Percentiles rank a stretch among this genome's conserved stretches.
These are phyloP conservation scores for Limonius californicus DNA, from an alignment of 1,140 invertebrate genomes.

Conservation along the genomic window DNA sequence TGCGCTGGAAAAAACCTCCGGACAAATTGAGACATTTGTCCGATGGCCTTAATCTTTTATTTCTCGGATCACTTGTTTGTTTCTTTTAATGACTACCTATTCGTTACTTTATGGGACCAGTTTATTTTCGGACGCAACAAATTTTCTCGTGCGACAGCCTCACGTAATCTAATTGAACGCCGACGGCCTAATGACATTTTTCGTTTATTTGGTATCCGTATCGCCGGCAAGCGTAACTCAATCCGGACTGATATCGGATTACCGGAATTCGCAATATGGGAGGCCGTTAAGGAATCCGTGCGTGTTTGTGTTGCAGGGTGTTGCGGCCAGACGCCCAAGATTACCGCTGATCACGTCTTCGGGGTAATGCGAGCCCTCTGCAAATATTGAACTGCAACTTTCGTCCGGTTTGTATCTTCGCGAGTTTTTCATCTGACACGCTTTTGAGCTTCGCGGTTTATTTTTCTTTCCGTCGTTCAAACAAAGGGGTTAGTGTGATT, in stretches of 20 bases:
- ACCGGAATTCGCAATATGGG: conserved; percentile 42
- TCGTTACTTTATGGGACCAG: conserved; percentile 2
- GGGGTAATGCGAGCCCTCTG: conserved; percentile 24
- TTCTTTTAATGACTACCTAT: conserved; percentile 19
- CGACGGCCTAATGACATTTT: conserved; percentile 41
- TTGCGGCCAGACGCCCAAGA: conserved; percentile 25
- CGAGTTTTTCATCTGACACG: not conserved
- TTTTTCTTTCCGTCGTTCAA: not conserved
- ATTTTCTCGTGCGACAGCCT: conserved; percentile 20
- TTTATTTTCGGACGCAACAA: conserved; percentile 20
- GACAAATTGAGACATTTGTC: conserved; percentile 22
- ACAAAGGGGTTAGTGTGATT: not conserved
- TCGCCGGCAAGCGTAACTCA: conserved; percentile 36
- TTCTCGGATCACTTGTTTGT: conserved; percentile 19
- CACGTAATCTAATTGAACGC: conserved; percentile 41
- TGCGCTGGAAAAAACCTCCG: not conserved
- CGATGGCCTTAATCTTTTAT: conserved; percentile 18
- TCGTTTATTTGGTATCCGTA: conserved; percentile 39
- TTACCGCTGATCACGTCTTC: conserved; percentile 21
- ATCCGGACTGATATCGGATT: conserved; percentile 41
- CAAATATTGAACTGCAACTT: conserved; percentile 25
- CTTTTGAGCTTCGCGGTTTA: not conserved
- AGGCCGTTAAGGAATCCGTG: conserved; percentile 40
- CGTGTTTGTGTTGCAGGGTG: conserved; percentile 37
- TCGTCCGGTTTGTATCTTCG: not conserved